Percentiles rank a stretch among this genome's conserved stretches.
Conservation (phyloP, 2,797 vertebrate species). For the Onychomys torridus region DNA sequence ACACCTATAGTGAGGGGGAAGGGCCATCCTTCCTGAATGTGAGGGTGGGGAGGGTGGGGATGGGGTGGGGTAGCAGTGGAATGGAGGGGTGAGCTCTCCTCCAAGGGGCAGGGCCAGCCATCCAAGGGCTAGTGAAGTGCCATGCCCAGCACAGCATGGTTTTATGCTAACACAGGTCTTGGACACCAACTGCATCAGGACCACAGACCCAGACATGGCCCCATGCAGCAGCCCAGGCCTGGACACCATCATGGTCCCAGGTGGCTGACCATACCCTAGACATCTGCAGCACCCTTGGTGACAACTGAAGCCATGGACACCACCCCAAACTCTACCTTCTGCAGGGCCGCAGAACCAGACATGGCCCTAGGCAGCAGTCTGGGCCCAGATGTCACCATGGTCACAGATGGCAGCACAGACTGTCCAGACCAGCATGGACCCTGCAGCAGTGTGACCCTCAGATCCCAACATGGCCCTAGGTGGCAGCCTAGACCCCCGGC, state of each 20-base stretch:
- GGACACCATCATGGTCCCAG: background rate
- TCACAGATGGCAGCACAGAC: background rate
- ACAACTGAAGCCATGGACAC: background rate
- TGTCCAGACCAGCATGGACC: background rate
- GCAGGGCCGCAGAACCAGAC: background rate
- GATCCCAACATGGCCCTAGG: background rate
- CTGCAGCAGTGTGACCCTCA: background rate
- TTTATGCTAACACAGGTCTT: too few relatives aligned
- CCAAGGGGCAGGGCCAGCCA: background rate
- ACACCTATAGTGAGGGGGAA: too few relatives aligned
- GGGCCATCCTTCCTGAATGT: too few relatives aligned
- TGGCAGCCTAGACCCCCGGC: too few relatives aligned
- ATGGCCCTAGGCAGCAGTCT: background rate
- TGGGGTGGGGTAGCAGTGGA: too few relatives aligned
- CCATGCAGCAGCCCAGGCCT: too few relatives aligned
- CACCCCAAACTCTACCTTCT: background rate
- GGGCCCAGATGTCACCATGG: background rate
- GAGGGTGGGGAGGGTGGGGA: too few relatives aligned
- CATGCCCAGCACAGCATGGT: too few relatives aligned
- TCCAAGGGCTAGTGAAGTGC: too few relatives aligned
- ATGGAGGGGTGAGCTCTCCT: too few relatives aligned
- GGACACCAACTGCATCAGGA: too few relatives aligned
- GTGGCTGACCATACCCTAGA: background rate
- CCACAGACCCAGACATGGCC: too few relatives aligned
- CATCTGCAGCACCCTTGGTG: background rate